Evolutionary conservation across 2,113 vertebrate species (phyloP).

Genomic region (Mirza zaza): DNA sequence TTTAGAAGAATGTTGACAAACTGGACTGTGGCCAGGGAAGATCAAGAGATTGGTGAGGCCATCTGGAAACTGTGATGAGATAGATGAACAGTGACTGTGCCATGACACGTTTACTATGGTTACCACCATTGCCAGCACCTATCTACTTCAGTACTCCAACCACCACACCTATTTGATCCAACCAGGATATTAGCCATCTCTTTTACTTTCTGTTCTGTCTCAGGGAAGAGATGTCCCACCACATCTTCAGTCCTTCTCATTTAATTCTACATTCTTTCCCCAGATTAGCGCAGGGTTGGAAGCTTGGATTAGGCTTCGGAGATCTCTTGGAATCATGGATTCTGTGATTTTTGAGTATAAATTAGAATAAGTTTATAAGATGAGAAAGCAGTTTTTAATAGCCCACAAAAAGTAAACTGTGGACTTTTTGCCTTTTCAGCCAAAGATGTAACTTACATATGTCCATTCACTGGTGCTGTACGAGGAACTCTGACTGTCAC

Average conservation of each 20-base stretch:
- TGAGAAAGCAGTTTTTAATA: neutral
- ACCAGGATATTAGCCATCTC: neutral
- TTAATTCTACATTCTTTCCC: neutral
- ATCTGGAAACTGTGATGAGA: neutral
- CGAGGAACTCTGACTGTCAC: conserved; percentile 94
- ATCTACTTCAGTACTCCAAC: neutral
- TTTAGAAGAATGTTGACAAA: neutral
- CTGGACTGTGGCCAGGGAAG: neutral
- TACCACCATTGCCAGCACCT: neutral
- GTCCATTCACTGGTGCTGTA: conserved; percentile 94
- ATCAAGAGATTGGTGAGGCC: neutral
- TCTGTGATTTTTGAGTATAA: neutral
- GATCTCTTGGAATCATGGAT: neutral
- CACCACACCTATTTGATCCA: neutral
- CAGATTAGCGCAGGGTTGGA: neutral
- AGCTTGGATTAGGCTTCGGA: neutral
- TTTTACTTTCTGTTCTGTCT: neutral
- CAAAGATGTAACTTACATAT: conserved; percentile 97
- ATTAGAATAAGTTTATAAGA: neutral
- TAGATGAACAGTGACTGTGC: neutral
- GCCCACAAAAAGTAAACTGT: neutral
- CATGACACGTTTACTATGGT: neutral
- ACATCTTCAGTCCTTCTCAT: neutral
- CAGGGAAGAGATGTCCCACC: neutral
- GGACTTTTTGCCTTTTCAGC: conserved; percentile 81